Conservation (phyloP, 2,113 vertebrate genomes). For the Daphoenositta chrysoptera region DNA sequence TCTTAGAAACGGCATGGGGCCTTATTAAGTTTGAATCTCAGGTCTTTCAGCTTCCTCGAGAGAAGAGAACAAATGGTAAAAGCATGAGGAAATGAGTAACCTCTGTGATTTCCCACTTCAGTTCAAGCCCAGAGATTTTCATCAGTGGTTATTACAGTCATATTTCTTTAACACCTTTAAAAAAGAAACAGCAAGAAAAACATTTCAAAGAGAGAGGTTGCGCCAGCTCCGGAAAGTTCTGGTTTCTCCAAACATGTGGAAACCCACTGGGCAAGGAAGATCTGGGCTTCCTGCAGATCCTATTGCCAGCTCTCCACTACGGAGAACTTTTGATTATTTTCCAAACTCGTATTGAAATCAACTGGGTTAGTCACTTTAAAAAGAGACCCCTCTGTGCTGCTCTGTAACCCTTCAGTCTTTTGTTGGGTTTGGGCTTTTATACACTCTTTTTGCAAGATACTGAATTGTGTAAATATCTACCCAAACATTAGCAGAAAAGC, state of each 20-base stretch:
- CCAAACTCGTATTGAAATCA: conserved; percentile 44
- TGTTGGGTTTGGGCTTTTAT: not conserved
- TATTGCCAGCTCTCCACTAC: conserved; percentile 6
- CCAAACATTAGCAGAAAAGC: not conserved
- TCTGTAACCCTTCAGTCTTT: conserved; percentile 23
- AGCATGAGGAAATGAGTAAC: conserved; percentile 88
- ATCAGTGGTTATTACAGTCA: conserved; percentile 97
- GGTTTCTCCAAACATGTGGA: conserved; percentile 52
- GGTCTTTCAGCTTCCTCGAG: conserved; percentile 77
- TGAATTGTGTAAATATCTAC: not conserved
- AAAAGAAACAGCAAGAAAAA: conserved; percentile 79
- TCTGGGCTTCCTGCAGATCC: conserved; percentile 48
- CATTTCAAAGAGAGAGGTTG: conserved; percentile 75
- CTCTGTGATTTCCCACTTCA: conserved; percentile 94
- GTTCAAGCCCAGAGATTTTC: conserved; percentile 91
- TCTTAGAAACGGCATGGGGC: conserved; percentile 75
- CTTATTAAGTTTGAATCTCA: conserved; percentile 81
- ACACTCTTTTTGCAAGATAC: not conserved
- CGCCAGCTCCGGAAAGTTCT: conserved; percentile 30
- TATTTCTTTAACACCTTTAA: conserved; percentile 86
- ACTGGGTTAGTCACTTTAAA: conserved; percentile 23
- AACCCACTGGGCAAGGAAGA: conserved; percentile 55
- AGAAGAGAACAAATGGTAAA: conserved; percentile 86
- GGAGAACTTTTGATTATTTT: conserved; percentile 60
- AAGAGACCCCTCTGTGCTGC: conserved; percentile 23